A percentile compares a stretch with the other conserved stretches of the same genome.
These are phyloP conservation scores for Montipora cactus DNA, from an alignment of 64 coral and sea anemone genomes.

Conservation along the genomic window DNA sequence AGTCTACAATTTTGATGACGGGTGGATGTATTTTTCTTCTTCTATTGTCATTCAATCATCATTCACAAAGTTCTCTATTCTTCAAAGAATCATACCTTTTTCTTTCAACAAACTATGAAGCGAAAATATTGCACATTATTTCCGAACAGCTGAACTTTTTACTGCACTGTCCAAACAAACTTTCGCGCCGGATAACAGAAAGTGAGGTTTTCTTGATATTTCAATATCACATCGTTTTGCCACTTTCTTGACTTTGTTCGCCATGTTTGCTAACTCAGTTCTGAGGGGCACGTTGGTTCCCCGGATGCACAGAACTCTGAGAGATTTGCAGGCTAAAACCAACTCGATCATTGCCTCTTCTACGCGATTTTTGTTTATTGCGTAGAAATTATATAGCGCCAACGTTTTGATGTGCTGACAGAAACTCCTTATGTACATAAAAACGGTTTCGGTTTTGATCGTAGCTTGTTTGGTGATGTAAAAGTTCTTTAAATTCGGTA, in stretches of 20 bases:
- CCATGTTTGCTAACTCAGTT: constrained; percentile 67
- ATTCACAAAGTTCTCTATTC: too few species aligned
- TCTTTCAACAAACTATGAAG: background rate
- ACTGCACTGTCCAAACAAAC: constrained; percentile 71
- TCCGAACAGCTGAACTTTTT: background rate
- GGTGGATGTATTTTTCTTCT: background rate
- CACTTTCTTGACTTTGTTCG: constrained; percentile 51
- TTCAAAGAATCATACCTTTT: background rate
- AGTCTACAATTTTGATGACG: too few species aligned
- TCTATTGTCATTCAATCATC: background rate
- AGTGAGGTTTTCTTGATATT: constrained; percentile 70
- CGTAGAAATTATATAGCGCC: constrained; percentile 85
- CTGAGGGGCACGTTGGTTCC: constrained; percentile 87
- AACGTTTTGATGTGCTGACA: constrained; percentile 70
- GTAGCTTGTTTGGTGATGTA: constrained; percentile 85
- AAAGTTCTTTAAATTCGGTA: constrained; percentile 73
- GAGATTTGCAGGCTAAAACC: constrained; percentile 48
- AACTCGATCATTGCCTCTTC: constrained; percentile 73
- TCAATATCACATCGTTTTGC: constrained; percentile 64
- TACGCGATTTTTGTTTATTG: constrained; percentile 61
- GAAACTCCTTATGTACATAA: constrained; percentile 59
- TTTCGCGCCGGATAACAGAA: constrained; percentile 48
- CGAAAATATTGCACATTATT: background rate
- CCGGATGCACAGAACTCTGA: constrained; percentile 77
- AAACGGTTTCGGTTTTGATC: constrained; percentile 79